Conservation (phyloP, 1,140 invertebrate genomes). For the Episyrphus balteatus region DNA sequence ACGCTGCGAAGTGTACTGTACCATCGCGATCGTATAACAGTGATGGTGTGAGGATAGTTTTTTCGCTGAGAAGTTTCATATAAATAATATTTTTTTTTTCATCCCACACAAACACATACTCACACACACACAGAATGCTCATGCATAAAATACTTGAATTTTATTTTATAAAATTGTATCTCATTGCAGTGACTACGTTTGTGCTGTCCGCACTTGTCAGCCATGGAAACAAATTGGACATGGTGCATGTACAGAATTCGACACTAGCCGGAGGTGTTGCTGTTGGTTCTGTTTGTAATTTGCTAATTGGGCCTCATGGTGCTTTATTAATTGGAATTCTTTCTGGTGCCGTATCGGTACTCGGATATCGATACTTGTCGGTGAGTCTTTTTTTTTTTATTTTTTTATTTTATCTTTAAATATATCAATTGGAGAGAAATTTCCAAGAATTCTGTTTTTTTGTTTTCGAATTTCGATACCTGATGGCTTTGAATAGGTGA, state of each 20-base stretch:
- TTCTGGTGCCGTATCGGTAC: constrained; percentile 70
- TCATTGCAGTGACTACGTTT: constrained; percentile 64
- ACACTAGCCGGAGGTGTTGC: constrained; percentile 67
- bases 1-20: too few species aligned
- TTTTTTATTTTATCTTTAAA: too few species aligned
- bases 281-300: constrained; percentile 55
- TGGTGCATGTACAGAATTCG: constrained; percentile 86
- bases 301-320: constrained; percentile 77
- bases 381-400: constrained; percentile 42
- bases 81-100: too few species aligned
- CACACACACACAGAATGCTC: constrained; percentile 3
- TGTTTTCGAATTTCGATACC: too few species aligned
- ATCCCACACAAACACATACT: neutral
- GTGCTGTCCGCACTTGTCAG: constrained; percentile 69
- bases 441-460: too few species aligned
- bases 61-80: too few species aligned
- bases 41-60: too few species aligned
- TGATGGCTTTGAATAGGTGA: too few species aligned
- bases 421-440: too few species aligned
- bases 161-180: too few species aligned
- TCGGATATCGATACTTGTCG: constrained; percentile 75
- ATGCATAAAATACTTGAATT: neutral
- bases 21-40: too few species aligned
- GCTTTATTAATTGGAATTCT: constrained; percentile 71
- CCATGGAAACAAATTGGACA: constrained; percentile 70